Percentiles rank a stretch among this genome's conserved stretches.
Evolutionary conservation across 2,888 invertebrate species (phyloP).

Genomic region (Hirtodrosophila alboralis): DNA sequence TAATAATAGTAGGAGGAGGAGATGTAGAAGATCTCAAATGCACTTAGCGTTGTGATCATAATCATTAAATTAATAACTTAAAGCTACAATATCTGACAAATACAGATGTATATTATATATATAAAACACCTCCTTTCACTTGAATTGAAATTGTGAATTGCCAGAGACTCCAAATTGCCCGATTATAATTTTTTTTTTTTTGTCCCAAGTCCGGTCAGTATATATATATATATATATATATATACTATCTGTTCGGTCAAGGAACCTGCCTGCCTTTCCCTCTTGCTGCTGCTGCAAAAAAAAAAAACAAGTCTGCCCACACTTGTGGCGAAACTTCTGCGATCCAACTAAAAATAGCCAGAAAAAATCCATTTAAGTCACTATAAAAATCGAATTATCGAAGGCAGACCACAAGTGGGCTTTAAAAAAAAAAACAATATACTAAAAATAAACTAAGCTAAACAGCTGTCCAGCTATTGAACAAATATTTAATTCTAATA

Average conservation of each 20-base stretch:
- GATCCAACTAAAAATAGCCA: conserved; percentile 55
- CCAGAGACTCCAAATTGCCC: conserved; percentile 55
- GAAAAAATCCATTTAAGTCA: conserved; percentile 54
- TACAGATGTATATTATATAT: conserved; percentile 12
- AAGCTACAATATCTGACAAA: conserved; percentile 27
- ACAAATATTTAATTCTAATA: conserved; percentile 52
- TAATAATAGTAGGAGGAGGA: neutral
- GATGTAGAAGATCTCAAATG: conserved; percentile 42
- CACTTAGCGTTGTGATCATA: conserved; percentile 75
- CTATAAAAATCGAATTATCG: too few relatives aligned
- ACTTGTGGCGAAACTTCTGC: conserved; percentile 34
- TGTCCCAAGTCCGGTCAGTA: too few relatives aligned
- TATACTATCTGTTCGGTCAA: conserved; percentile 56
- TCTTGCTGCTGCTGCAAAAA: conserved; percentile 30
- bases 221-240: too few relatives aligned
- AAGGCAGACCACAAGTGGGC: conserved; percentile 48
- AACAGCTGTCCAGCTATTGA: conserved; percentile 53
- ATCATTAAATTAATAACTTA: conserved; percentile 78
- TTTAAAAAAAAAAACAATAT: too few relatives aligned
- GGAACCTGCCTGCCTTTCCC: conserved; percentile 49
- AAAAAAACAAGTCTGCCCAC: conserved; percentile 54
- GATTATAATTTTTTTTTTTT: conserved; percentile 43
- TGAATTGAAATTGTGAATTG: conserved; percentile 61
- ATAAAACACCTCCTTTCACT: conserved; percentile 49
- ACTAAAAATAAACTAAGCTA: conserved; percentile 8